phyloP scores from a whole-genome alignment of 2,797 vertebrate species.

The Ambastaia sidthimunki region DNA sequence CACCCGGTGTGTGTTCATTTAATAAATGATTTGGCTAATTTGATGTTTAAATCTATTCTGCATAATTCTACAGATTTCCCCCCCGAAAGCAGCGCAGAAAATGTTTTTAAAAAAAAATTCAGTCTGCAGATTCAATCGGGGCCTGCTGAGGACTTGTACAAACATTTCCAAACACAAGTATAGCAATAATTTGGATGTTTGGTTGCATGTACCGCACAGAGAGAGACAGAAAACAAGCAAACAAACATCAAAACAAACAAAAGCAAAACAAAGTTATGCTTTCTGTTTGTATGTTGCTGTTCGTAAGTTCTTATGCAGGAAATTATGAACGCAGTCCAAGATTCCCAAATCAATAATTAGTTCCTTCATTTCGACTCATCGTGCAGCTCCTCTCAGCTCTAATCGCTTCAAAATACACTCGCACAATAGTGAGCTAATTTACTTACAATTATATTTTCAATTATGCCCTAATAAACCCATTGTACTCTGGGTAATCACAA shows the following conservation, averaged over 20 bases:
- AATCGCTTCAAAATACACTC: slow-evolving; percentile 64
- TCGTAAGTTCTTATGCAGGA: slow-evolving; percentile 4
- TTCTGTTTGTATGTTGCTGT: neutral
- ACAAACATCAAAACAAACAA: slow-evolving; percentile 1
- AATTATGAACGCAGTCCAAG: slow-evolving; percentile 3
- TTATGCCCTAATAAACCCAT: slow-evolving; percentile 70
- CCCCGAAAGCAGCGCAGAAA: neutral
- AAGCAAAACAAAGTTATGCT: neutral
- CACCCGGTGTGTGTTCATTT: neutral
- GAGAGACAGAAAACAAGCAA: neutral
- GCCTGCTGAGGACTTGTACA: neutral
- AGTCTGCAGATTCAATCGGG: neutral
- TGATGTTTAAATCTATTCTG: neutral
- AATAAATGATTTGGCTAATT: neutral
- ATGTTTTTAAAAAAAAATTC: neutral
- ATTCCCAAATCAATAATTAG: slow-evolving; percentile 60
- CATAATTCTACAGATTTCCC: neutral
- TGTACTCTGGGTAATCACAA: slow-evolving; percentile 68
- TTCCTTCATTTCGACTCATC: slow-evolving; percentile 55
- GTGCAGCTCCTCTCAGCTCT: slow-evolving; percentile 55
- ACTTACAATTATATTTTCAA: slow-evolving; percentile 71
- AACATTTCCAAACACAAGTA: too few relatives aligned
- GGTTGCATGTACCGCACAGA: neutral
- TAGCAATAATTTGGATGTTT: neutral
- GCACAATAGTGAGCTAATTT: slow-evolving; percentile 67